Base-by-base conservation (phyloP, 1,140 invertebrate genomes). In the Pogonognathellus flavescens region DNA sequence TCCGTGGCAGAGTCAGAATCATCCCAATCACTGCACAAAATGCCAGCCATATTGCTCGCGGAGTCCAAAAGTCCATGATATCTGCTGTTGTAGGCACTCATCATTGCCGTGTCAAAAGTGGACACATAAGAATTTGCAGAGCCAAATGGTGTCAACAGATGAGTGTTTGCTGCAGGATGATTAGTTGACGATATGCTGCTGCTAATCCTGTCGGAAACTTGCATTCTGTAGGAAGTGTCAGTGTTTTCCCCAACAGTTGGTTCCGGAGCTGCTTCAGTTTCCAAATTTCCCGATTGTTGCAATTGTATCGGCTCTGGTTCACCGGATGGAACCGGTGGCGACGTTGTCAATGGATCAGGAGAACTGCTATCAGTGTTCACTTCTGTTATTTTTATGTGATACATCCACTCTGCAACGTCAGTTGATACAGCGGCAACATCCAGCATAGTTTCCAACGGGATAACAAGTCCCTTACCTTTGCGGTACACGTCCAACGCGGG, bases 371-470 rank as follows among this genome's bases (percentile, higher is more conserved):
- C 52, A 25, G 14, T 80, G 20, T 22, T n/a, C 31, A 70, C 83
- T 25, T 86, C 50, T 6, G 60, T 53, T n/a, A 86, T 83, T 52
- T 86, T 76, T 1, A 86, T 72, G 20, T 86, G 55, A 76, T 86
- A 86, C 49, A 84, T 60, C 86, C 86, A 86, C 53, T 86, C 86
- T 1, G 86, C 70, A 10, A 80, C 10, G 4, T 60, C 53, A 0
- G 18, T 50, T 1, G 86, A 80, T 10, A 86, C 72, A 8, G 60
- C 13, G 3, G 60, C 82, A 13, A 84, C 70, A 14, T 86, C 80
- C n/a, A 82, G 22, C 53, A 86, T 60, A 1, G 85, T 86, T 50
- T 86, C 85, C n/a, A 82, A 13, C 16, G 83, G 83, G 10, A 52
- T 81, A 16, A 83, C 82, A 4, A 88, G 18, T 18, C 83, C 85